These are phyloP conservation scores for Pelagia noctiluca DNA, from an alignment of 30 jellyfish, hydroid and myxozoan species.

Conservation along the genomic window DNA sequence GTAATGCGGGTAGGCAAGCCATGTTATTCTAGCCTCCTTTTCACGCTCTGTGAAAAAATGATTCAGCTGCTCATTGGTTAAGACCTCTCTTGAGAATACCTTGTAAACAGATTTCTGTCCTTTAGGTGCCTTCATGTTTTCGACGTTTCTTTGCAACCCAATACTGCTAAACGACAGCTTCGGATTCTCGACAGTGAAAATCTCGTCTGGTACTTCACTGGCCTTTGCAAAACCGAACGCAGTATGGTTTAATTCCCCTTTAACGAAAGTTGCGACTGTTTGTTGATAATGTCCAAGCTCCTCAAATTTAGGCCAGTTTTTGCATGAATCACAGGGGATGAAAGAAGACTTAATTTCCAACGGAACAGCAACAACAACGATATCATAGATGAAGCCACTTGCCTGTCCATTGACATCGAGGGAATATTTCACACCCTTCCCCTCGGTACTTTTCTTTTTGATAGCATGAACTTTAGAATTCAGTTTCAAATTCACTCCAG, in stretches of 20 bases:
- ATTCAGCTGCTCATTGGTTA: constrained; percentile 62
- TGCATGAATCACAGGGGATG: constrained; percentile 69
- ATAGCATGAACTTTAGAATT: constrained; percentile 36
- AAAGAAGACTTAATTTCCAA: constrained; percentile 65
- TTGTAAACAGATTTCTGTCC: constrained; percentile 60
- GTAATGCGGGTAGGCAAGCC: constrained; percentile 94
- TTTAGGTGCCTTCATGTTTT: constrained; percentile 33
- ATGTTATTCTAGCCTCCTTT: constrained; percentile 38
- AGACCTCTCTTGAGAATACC: constrained; percentile 68
- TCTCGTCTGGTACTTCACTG: constrained; percentile 57
- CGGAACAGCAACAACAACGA: constrained; percentile 92
- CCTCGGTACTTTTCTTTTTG: constrained; percentile 29
- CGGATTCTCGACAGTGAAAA: constrained; percentile 73
- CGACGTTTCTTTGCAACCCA: constrained; percentile 57
- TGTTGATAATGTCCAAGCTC: constrained; percentile 65
- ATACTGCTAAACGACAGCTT: constrained; percentile 55
- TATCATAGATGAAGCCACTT: constrained; percentile 56
- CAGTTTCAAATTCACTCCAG: constrained; percentile 62
- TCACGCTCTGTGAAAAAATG: constrained; percentile 24
- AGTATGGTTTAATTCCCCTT: constrained; percentile 53
- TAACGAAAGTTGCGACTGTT: constrained; percentile 84
- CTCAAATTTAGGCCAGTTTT: constrained; percentile 70
- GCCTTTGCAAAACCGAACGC: constrained; percentile 62
- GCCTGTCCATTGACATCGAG: constrained; percentile 9
- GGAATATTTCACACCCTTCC: constrained; percentile 35